phyloP scores from a whole-genome alignment of 2,888 invertebrate species.

The Philhelius pedissequus region DNA sequence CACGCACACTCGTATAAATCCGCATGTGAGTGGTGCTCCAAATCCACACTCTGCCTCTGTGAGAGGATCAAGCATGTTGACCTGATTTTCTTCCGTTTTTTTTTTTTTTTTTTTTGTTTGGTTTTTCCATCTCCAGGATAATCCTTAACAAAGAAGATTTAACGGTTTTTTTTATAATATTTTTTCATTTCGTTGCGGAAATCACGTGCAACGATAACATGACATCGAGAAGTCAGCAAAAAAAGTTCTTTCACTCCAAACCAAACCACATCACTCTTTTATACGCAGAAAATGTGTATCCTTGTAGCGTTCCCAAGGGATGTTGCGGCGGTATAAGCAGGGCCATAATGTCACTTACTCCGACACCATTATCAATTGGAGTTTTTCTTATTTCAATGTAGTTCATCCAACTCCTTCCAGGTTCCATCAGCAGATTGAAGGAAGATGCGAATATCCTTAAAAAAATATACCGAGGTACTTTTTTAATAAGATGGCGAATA shows the following conservation, averaged over 20 bases:
- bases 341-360: conserved; percentile 47
- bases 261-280: not conserved
- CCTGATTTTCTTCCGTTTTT: conserved; percentile 57
- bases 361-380: conserved; percentile 62
- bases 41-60: conserved; percentile 51
- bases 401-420: not conserved
- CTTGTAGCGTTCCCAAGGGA: conserved; percentile 1
- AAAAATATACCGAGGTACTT: not conserved
- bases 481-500: conserved; percentile 30
- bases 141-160: conserved; percentile 59
- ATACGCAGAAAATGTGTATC: conserved; percentile 49
- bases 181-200: conserved; percentile 23
- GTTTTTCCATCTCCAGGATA: conserved; percentile 27
- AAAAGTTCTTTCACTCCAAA: not conserved
- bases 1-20: conserved; percentile 22
- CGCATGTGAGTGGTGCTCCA: conserved; percentile 55
- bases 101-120: conserved; percentile 3
- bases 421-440: not conserved
- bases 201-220: conserved; percentile 55
- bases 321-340: not conserved
- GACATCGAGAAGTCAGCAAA: conserved; percentile 25
- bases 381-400: conserved; percentile 25
- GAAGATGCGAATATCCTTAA: not conserved
- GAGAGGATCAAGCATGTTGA: conserved; percentile 65
- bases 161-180: not conserved